Percentiles rank a stretch among this genome's conserved stretches.
These are phyloP conservation scores for Rhinophrynus dorsalis DNA, from an alignment of 2,797 vertebrate genomes.

Conservation along the genomic window DNA sequence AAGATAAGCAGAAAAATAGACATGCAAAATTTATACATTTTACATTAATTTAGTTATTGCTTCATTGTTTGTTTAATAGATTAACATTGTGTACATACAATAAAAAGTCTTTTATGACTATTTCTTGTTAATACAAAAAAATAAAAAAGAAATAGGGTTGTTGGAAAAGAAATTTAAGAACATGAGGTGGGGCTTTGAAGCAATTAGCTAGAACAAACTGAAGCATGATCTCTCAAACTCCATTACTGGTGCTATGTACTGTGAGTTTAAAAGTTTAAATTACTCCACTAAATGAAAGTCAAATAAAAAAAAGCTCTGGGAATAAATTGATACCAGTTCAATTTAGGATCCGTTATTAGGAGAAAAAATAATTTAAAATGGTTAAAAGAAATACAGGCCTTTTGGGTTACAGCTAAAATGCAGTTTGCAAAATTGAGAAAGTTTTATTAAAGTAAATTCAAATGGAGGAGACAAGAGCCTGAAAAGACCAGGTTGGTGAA, in stretches of 20 bases:
- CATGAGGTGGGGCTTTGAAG: not conserved
- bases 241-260: constrained; percentile 10
- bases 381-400: constrained; percentile 33
- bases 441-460: constrained; percentile 43
- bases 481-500: constrained; percentile 31
- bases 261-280: constrained; percentile 26
- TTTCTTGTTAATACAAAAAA: too few species aligned
- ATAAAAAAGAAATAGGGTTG: not conserved
- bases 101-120: not conserved
- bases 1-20: not conserved
- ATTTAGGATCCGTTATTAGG: constrained; percentile 41
- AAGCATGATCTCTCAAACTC: constrained; percentile 8
- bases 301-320: not conserved
- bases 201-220: constrained; percentile 40
- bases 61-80: constrained; percentile 10
- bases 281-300: constrained; percentile 26
- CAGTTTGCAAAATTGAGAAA: constrained; percentile 32
- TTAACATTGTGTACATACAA: not conserved
- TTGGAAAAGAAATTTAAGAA: not conserved
- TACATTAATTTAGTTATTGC: not conserved
- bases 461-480: constrained; percentile 22
- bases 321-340: constrained; percentile 38
- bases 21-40: not conserved
- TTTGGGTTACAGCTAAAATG: constrained; percentile 21
- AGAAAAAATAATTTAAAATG: constrained; percentile 42